Evolutionary conservation across 2,113 vertebrate genomes (phyloP), one percentile per base, ranked within the genome.

Genomic region (Mobula birostris): DNA sequence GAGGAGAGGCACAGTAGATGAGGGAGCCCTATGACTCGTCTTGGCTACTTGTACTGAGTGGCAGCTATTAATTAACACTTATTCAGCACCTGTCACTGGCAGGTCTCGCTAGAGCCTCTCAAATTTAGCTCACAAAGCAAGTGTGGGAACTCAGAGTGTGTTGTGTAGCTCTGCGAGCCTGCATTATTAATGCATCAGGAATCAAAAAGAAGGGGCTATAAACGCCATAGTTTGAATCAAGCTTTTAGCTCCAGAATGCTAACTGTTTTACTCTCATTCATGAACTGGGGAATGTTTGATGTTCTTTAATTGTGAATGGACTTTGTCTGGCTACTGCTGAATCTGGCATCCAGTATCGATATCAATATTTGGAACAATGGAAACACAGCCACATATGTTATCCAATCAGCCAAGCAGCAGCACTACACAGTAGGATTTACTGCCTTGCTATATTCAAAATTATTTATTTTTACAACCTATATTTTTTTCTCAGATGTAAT

Each of bases 91-190:
- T 93, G 91, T 93, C 91, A 93, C 40, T 93, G 40, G 91, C 91
- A 93, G 91, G 91, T 93, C 70, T 93, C 91, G 91, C 91, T 29
- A 74, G 91, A 9, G 91, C 91, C 91, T 93, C 91, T 93, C 91
- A 93, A 93, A 93, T 93, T 93, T 93, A 93, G 68, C 91, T 93
- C 91, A 93, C 91, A 93, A 93, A 93, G 91, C 91, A 93, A 93
- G 91, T 93, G 91, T 93, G 91, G 91, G 91, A 93, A 93, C 91
- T 48, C 21, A 5, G 68, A 93, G 91, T 74, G 68, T 74, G 70
- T 74, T 93, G 40, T 93, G 36, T 36, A 56, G 68, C 91, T 76
- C 91, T 74, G 91, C 56, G 70, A 68, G 32, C 66, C 66, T 72
- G 91, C 91, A 93, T 93, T 93, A 93, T 93, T 93, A 74, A 93